Conservation (phyloP, 2,797 vertebrate species). For the Sebastes nivosus region DNA sequence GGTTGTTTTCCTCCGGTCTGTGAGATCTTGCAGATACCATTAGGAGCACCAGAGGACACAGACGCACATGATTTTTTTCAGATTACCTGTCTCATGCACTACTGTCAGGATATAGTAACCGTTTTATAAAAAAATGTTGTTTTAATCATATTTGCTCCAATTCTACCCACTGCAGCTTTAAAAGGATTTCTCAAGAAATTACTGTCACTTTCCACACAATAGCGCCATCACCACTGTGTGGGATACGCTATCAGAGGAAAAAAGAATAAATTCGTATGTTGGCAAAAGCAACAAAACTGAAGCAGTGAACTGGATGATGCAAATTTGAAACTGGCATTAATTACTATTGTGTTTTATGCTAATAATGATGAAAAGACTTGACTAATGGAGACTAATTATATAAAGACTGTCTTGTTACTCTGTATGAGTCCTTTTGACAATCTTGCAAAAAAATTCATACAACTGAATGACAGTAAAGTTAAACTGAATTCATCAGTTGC, state of each 20-base stretch:
- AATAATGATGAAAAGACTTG: neutral
- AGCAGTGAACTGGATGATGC: neutral
- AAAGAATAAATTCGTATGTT: neutral
- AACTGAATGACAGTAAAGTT: neutral
- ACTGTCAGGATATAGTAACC: too few species aligned
- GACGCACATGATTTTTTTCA: too few species aligned
- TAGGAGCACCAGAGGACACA: too few species aligned
- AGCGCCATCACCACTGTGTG: conserved; percentile 5
- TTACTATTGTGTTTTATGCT: neutral
- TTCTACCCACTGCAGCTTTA: neutral
- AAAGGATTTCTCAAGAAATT: conserved; percentile 34
- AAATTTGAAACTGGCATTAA: conserved; percentile 15
- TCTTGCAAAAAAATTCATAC: neutral
- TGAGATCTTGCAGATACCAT: too few species aligned
- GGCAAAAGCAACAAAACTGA: neutral
- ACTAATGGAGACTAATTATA: conserved; percentile 5
- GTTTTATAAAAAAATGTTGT: too few species aligned
- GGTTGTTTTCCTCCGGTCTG: too few species aligned
- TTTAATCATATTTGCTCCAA: too few species aligned
- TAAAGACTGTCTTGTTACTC: neutral
- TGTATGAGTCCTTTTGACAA: conserved; percentile 14
- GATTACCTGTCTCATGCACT: too few species aligned
- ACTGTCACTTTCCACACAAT: conserved; percentile 15
- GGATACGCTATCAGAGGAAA: conserved; percentile 1
- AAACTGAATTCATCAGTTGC: neutral